Conservation (phyloP, 2,888 invertebrate species). For the Arge pagana region DNA sequence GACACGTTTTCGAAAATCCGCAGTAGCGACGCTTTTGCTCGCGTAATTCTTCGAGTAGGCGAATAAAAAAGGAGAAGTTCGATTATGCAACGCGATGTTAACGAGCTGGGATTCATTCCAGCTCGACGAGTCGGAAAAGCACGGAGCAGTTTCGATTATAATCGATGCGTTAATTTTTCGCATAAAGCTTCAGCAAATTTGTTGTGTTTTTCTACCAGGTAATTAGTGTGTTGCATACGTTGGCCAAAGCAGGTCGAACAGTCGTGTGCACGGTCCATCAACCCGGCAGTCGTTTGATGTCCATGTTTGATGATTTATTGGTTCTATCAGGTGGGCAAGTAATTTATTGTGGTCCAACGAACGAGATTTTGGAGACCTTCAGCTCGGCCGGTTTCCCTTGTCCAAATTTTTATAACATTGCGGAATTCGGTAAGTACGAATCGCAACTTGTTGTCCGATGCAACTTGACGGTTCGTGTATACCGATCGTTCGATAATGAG, state of each 20-base stretch:
- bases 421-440: slow-evolving; percentile 70
- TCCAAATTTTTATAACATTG: slow-evolving; percentile 79
- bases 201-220: slow-evolving; percentile 50
- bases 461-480: not conserved
- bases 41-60: no score
- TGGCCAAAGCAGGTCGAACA: slow-evolving; percentile 70
- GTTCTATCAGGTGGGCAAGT: slow-evolving; percentile 71
- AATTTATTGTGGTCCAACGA: slow-evolving; percentile 69
- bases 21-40: no score
- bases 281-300: slow-evolving; percentile 76
- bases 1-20: no score
- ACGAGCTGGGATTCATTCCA: no score
- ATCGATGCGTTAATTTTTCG: no score
- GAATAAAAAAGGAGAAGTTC: no score
- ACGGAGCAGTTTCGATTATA: no score
- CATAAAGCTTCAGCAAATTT: no score
- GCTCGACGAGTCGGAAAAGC: no score
- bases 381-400: slow-evolving; percentile 66
- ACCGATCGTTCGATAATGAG: slow-evolving; percentile 23
- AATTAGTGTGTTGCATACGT: slow-evolving; percentile 65
- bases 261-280: slow-evolving; percentile 81
- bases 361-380: slow-evolving; percentile 66
- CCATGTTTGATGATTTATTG: slow-evolving; percentile 74
- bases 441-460: not conserved
- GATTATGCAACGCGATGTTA: no score